Conservation (phyloP, 2,888 invertebrate species). For the Dexiosoma caninum region DNA sequence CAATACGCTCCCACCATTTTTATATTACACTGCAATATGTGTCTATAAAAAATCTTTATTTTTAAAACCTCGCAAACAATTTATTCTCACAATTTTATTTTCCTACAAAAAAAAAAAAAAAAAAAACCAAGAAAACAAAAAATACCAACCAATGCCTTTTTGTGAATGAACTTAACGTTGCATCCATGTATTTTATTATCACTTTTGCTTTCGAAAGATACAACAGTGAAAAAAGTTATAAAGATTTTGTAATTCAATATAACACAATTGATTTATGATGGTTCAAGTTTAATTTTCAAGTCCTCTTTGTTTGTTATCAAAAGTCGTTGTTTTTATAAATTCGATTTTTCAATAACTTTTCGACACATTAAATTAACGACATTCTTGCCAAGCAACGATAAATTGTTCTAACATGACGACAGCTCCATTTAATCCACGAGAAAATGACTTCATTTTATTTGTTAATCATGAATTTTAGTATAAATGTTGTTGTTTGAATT, state of each 20-base stretch:
- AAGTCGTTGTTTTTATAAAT: constrained; percentile 10
- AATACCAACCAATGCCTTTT: constrained; percentile 2
- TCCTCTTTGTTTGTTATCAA: neutral
- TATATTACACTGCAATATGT: neutral
- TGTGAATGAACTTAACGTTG: constrained; percentile 8
- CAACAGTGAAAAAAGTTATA: constrained; percentile 1
- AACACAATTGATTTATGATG: constrained; percentile 55
- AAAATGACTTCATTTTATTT: too few species aligned
- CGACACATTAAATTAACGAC: constrained; percentile 32
- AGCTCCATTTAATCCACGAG: too few species aligned
- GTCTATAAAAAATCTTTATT: neutral
- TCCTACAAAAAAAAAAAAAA: neutral
- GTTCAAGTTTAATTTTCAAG: constrained; percentile 53
- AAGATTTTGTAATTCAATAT: constrained; percentile 47
- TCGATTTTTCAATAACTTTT: neutral
- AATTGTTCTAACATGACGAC: too few species aligned
- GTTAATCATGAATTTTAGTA: too few species aligned
- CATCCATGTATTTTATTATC: neutral
- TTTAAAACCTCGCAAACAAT: neutral
- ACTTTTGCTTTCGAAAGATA: neutral
- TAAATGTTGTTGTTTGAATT: too few species aligned
- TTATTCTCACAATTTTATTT: constrained; percentile 54
- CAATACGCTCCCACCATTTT: constrained; percentile 19
- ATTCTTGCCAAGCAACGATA: neutral
- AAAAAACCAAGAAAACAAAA: neutral